Conservation (phyloP, 2,797 vertebrate genomes). For the Chrosomus eos region DNA sequence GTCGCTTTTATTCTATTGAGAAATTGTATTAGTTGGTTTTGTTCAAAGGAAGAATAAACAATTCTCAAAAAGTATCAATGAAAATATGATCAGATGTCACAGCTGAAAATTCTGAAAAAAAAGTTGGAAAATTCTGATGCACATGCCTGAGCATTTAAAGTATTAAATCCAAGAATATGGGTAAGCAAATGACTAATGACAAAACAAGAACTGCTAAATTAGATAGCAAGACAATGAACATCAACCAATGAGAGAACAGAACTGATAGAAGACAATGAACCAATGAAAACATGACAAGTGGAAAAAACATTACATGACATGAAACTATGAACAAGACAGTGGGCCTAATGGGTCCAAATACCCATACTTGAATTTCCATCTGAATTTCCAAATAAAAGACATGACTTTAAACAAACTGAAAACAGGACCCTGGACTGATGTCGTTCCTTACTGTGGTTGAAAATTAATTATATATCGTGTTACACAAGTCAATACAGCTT, state of each 20-base stretch:
- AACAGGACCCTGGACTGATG: too few species aligned
- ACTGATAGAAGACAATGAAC: not conserved
- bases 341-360: too few species aligned
- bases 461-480: not conserved
- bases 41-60: not conserved
- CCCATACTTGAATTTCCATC: too few species aligned
- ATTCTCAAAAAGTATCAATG: not conserved
- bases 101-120: not conserved
- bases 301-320: too few species aligned
- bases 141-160: too few species aligned
- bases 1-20: not conserved
- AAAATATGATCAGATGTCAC: not conserved
- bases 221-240: too few species aligned
- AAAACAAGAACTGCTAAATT: not conserved
- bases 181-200: not conserved
- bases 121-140: too few species aligned
- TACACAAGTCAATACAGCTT: not conserved
- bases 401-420: not conserved
- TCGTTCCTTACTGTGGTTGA: not conserved
- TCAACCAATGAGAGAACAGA: not conserved
- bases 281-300: not conserved
- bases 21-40: not conserved
- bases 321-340: too few species aligned
- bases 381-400: not conserved
- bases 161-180: not conserved